Percentiles rank a stretch among this genome's conserved stretches.
Evolutionary conservation across 2,113 vertebrate species (phyloP).

Genomic region (Conger conger): DNA sequence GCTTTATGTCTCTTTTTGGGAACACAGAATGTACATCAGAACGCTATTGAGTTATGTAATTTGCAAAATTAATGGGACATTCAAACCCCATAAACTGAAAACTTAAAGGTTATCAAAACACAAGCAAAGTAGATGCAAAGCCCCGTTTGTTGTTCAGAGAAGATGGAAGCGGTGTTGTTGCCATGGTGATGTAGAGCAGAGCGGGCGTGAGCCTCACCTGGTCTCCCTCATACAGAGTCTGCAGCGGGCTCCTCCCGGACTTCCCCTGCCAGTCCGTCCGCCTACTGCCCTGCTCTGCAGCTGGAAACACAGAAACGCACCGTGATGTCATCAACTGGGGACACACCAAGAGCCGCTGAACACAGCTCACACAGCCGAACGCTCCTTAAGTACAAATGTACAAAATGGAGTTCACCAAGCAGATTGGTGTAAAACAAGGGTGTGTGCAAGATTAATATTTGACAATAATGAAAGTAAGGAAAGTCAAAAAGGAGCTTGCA

Average conservation of each 20-base stretch:
- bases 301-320: slow-evolving; percentile 52
- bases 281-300: slow-evolving; percentile 55
- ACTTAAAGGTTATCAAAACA: background rate
- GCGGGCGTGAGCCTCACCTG: slow-evolving; percentile 71
- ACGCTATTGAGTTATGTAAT: too few relatives aligned
- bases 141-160: background rate
- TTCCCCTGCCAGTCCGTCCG: slow-evolving; percentile 68
- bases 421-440: too few relatives aligned
- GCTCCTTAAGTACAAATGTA: too few relatives aligned
- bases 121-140: background rate
- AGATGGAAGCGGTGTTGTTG: background rate
- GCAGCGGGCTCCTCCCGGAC: slow-evolving; percentile 78
- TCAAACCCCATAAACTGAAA: background rate
- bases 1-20: too few relatives aligned
- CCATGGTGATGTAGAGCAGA: background rate
- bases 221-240: slow-evolving; percentile 77
- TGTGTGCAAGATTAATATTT: too few relatives aligned
- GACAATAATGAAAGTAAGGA: too few relatives aligned
- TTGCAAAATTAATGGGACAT: too few relatives aligned
- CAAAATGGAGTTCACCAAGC: too few relatives aligned
- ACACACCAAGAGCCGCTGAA: background rate
- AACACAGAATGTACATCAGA: too few relatives aligned
- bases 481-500: too few relatives aligned
- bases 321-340: too few relatives aligned
- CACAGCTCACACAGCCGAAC: too few relatives aligned